phyloP scores from a whole-genome alignment of 2,797 vertebrate genomes.

The Brotogeris chrysoptera region DNA sequence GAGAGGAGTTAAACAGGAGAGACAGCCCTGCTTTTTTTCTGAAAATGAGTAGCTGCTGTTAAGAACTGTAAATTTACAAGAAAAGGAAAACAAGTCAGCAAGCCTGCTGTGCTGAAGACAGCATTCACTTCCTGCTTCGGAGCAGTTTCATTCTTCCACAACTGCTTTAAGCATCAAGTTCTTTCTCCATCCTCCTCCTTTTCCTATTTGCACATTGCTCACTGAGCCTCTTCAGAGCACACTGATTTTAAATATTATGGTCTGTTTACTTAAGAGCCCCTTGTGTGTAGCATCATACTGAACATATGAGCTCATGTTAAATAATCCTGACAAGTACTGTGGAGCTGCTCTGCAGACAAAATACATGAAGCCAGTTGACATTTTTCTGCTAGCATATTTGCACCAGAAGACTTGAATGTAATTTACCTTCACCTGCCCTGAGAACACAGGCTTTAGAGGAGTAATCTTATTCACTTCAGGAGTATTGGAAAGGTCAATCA shows the following conservation, averaged over 20 bases:
- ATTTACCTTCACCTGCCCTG: slow-evolving; percentile 82
- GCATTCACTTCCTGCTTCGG: neutral
- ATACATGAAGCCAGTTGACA: neutral
- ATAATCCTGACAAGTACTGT: neutral
- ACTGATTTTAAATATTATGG: neutral
- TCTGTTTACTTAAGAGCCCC: neutral
- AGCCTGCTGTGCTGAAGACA: neutral
- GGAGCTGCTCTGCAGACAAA: neutral
- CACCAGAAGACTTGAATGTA: neutral
- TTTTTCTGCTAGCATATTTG: neutral
- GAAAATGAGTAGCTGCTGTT: neutral
- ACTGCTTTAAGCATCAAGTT: neutral
- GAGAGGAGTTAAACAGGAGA: neutral
- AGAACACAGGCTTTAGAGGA: slow-evolving; percentile 15
- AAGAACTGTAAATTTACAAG: neutral
- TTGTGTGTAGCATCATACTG: neutral
- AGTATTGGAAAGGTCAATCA: slow-evolving; percentile 91
- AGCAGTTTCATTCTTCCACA: neutral
- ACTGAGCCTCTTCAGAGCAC: neutral
- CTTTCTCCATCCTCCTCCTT: neutral
- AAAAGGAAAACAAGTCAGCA: neutral
- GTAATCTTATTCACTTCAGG: slow-evolving; percentile 72
- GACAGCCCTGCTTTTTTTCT: neutral
- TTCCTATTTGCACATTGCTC: neutral
- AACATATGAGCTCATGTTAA: neutral